phyloP scores from a whole-genome alignment of 2,888 invertebrate species.

The Oxyscelio sp. region DNA sequence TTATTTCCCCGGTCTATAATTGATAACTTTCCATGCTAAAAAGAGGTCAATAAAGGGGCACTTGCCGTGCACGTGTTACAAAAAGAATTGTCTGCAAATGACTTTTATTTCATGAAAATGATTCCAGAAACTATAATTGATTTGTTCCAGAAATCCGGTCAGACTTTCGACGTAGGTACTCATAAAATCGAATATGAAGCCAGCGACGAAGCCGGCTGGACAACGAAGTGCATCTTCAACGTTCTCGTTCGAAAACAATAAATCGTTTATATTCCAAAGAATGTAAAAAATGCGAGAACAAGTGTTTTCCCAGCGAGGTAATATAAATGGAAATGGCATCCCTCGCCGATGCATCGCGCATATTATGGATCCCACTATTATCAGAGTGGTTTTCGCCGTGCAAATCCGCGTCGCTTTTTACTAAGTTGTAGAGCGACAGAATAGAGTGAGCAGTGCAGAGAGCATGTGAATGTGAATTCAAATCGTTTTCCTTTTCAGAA shows the following conservation, averaged over 20 bases:
- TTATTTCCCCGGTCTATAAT: too few species aligned
- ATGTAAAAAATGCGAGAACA: slow-evolving; percentile 75
- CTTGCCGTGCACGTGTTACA: too few species aligned
- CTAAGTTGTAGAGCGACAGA: slow-evolving; percentile 54
- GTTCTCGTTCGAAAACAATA: slow-evolving; percentile 83
- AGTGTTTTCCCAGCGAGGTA: slow-evolving; percentile 79
- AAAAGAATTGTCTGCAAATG: too few species aligned
- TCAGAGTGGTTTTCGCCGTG: slow-evolving; percentile 60
- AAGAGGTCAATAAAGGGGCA: too few species aligned
- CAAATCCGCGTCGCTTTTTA: slow-evolving; percentile 59
- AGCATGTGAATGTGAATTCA: slow-evolving; percentile 43
- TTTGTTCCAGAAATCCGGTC: slow-evolving; percentile 88
- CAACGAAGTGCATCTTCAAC: slow-evolving; percentile 89
- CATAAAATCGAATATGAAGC: slow-evolving; percentile 89
- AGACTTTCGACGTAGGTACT: slow-evolving; percentile 87
- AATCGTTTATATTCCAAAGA: slow-evolving; percentile 66
- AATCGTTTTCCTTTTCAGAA: slow-evolving; percentile 44
- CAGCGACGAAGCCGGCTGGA: slow-evolving; percentile 89
- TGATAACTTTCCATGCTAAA: too few species aligned
- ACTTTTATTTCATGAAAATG: neutral
- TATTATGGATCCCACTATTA: slow-evolving; percentile 79
- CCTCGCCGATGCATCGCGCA: slow-evolving; percentile 56
- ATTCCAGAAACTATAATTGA: slow-evolving; percentile 10
- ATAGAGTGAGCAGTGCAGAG: slow-evolving; percentile 45
- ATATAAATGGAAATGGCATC: slow-evolving; percentile 86